Conservation (phyloP, 2,797 vertebrate species). For the Philypnodon macrostomus region DNA sequence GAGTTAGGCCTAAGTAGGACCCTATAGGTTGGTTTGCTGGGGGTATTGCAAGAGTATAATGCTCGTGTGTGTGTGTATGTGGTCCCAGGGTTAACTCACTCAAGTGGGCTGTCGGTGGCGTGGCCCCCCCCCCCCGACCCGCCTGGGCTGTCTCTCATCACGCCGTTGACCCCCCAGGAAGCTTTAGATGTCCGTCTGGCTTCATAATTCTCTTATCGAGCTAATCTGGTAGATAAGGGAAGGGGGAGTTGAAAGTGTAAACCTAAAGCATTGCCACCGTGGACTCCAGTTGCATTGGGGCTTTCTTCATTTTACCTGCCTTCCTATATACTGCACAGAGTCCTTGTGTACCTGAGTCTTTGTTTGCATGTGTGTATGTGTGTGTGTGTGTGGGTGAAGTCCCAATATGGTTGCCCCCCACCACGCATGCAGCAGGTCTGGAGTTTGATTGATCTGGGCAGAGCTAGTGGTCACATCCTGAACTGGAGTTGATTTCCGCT, state of each 20-base stretch:
- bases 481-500: constrained; percentile 81
- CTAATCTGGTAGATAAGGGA: constrained; percentile 80
- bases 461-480: constrained; percentile 81
- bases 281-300: constrained; percentile 73
- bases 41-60: too few relatives aligned
- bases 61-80: constrained; percentile 37
- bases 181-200: constrained; percentile 80
- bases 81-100: constrained; percentile 62
- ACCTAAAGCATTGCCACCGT: constrained; percentile 67
- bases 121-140: constrained; percentile 43
- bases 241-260: constrained; percentile 81
- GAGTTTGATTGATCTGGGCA: constrained; percentile 79
- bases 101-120: constrained; percentile 66
- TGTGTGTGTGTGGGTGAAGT: too few relatives aligned
- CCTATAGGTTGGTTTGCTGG: constrained; percentile 31
- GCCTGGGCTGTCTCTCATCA: constrained; percentile 83
- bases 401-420: constrained; percentile 65
- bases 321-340: constrained; percentile 43
- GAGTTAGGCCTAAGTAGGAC: constrained; percentile 47
- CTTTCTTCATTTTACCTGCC: constrained; percentile 72
- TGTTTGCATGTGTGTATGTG: constrained; percentile 48
- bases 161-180: constrained; percentile 82
- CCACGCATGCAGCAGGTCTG: constrained; percentile 55
- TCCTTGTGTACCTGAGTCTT: constrained; percentile 42
- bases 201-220: constrained; percentile 85